phyloP scores from a whole-genome alignment of 35 echinoderm and acorn worm genomes.

The Hemicentrotus pulcherrimus region DNA sequence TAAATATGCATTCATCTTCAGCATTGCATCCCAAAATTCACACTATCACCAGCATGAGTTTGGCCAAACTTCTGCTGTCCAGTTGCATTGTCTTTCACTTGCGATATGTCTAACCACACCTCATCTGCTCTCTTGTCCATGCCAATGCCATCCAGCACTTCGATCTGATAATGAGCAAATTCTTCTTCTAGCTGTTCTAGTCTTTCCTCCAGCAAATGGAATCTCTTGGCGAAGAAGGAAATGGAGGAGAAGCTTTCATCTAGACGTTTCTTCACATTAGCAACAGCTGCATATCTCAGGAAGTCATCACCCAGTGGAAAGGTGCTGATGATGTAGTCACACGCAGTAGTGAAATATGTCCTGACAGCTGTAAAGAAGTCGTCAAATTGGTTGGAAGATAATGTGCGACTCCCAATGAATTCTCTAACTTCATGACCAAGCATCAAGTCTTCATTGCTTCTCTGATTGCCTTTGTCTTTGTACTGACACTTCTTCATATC shows the following conservation, averaged over 20 bases:
- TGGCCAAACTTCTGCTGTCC: no score
- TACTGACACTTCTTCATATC: slow-evolving; percentile 57
- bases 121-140: no score
- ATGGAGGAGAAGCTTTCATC: slow-evolving; percentile 52
- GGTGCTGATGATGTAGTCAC: slow-evolving; percentile 65
- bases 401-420: slow-evolving; percentile 28
- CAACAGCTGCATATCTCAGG: slow-evolving; percentile 64
- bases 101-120: no score
- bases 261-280: slow-evolving; percentile 57
- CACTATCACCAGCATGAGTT: no score
- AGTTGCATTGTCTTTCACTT: no score
- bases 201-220: slow-evolving; percentile 65
- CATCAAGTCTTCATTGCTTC: slow-evolving; percentile 61
- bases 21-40: no score
- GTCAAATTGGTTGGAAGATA: slow-evolving; percentile 46
- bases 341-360: slow-evolving; percentile 61
- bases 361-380: slow-evolving; percentile 60
- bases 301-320: slow-evolving; percentile 68
- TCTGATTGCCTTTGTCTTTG: slow-evolving; percentile 58
- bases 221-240: slow-evolving; percentile 55
- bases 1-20: no score
- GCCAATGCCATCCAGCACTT: slow-evolving; percentile 14
- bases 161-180: slow-evolving; percentile 60
- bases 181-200: slow-evolving; percentile 62
- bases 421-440: slow-evolving; percentile 55